A percentile compares a stretch with the other conserved stretches of the same genome.
Conservation (phyloP, 35 echinoderm and acorn worm species). For the Acanthaster planci region DNA sequence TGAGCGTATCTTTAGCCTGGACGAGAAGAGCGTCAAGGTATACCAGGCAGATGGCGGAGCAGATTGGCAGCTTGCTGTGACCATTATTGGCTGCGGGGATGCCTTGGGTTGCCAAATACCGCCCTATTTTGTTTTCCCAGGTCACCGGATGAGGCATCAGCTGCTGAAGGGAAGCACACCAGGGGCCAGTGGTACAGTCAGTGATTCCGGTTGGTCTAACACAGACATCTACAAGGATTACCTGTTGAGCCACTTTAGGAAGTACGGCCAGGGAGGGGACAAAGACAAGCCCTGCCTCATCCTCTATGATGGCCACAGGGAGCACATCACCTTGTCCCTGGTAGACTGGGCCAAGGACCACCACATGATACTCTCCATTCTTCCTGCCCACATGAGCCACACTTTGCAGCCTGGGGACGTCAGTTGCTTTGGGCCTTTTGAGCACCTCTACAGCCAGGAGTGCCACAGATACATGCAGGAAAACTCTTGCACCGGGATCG, state of each 20-base stretch:
- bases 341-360: constrained; percentile 26
- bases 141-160: constrained; percentile 10
- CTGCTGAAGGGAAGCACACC: constrained; percentile 36
- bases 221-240: constrained; percentile 32
- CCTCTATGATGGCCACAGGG: constrained; percentile 56
- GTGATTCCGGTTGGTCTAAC: constrained; percentile 46
- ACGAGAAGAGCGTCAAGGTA: neutral
- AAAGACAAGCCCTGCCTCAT: constrained; percentile 36
- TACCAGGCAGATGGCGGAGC: neutral
- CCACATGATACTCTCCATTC: constrained; percentile 34
- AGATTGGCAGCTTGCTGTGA: neutral
- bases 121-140: constrained; percentile 49
- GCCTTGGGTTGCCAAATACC: constrained; percentile 32
- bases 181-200: neutral
- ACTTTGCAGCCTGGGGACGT: constrained; percentile 40
- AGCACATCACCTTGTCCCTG: constrained; percentile 18
- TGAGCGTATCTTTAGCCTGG: neutral
- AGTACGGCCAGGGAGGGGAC: neutral
- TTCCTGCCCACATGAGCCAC: constrained; percentile 50
- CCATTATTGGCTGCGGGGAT: constrained; percentile 37
- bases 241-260: constrained; percentile 38
- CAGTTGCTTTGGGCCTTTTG: constrained; percentile 34
- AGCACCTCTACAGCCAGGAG: constrained; percentile 34
- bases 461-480: constrained; percentile 35
- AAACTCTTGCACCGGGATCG: neutral